Conservation (phyloP, 1,140 invertebrate genomes). For the Micrasema longulum region DNA sequence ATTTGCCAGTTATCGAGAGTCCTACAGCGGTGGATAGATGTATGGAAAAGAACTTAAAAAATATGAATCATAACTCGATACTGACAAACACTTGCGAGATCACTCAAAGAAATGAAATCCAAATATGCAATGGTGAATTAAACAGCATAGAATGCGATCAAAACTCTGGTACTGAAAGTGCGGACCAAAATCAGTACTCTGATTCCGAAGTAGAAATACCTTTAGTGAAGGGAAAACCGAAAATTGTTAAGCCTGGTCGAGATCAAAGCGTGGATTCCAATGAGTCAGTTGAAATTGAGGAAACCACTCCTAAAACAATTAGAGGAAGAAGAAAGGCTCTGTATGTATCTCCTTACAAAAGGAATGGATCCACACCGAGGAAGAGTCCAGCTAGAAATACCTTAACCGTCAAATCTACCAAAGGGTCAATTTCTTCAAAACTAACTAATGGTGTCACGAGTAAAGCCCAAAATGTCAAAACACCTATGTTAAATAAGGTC, state of each 20-base stretch:
- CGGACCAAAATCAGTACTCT: constrained; percentile 55
- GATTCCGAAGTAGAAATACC: constrained; percentile 62
- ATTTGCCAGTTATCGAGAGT: constrained; percentile 64
- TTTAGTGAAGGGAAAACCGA: constrained; percentile 64
- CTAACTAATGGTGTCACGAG: constrained; percentile 23
- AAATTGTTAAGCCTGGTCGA: constrained; percentile 71
- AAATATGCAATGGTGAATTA: constrained; percentile 60
- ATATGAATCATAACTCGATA: constrained; percentile 55
- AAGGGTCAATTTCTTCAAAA: constrained; percentile 25
- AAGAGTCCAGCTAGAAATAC: constrained; percentile 55
- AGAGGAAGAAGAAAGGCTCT: constrained; percentile 81
- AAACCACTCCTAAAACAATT: constrained; percentile 73
- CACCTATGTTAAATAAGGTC: constrained; percentile 42
- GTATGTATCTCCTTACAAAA: constrained; percentile 73
- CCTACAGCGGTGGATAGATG: constrained; percentile 64
- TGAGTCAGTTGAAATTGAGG: constrained; percentile 58
- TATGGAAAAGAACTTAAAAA: constrained; percentile 65
- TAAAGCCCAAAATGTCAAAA: constrained; percentile 15
- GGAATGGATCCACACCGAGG: constrained; percentile 56
- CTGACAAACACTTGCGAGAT: constrained; percentile 44
- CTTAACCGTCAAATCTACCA: constrained; percentile 28
- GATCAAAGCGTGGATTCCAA: constrained; percentile 63
- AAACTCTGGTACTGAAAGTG: constrained; percentile 65
- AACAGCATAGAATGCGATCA: constrained; percentile 67
- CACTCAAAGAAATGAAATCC: constrained; percentile 56